Evolutionary conservation across 2,113 vertebrate genomes (phyloP).

Genomic region (Cochlearius cochlearius): DNA sequence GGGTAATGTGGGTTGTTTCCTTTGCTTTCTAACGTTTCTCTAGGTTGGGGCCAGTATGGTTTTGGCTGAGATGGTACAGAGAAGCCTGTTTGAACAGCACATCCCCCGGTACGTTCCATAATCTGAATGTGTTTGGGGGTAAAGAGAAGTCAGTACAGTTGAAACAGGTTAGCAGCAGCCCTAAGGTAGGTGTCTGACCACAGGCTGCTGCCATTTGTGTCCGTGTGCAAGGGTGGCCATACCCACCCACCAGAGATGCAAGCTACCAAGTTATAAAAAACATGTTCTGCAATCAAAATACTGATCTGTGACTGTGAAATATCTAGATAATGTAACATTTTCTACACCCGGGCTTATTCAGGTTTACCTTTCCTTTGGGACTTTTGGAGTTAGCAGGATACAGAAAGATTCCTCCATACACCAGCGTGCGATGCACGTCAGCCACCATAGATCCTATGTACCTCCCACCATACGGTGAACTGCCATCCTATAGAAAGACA

Average conservation of each 20-base stretch:
- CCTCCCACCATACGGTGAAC: constrained; percentile 85
- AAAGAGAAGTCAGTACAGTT: not conserved
- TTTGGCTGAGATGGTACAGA: not conserved
- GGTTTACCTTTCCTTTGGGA: constrained; percentile 90
- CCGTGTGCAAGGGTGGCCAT: accelerated
- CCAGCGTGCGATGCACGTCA: constrained; percentile 93
- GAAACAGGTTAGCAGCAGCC: not conserved
- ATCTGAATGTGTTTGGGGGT: not conserved
- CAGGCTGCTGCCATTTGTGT: not conserved
- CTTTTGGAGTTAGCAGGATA: constrained; percentile 92
- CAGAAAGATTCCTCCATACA: constrained; percentile 95
- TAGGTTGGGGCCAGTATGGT: accelerated
- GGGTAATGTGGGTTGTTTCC: not conserved
- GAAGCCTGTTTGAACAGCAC: not conserved
- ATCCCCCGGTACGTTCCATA: not conserved
- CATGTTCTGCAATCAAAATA: not conserved
- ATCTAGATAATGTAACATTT: not conserved
- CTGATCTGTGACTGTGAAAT: not conserved
- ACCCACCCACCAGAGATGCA: not conserved
- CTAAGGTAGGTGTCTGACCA: not conserved
- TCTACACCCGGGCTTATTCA: not conserved
- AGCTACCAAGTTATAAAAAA: not conserved
- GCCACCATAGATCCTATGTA: constrained; percentile 98
- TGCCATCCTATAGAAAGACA: constrained; percentile 80
- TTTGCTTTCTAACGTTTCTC: not conserved